Evolutionary conservation across 2,888 invertebrate genomes (phyloP).

Genomic region (Oxycera nigricornis): DNA sequence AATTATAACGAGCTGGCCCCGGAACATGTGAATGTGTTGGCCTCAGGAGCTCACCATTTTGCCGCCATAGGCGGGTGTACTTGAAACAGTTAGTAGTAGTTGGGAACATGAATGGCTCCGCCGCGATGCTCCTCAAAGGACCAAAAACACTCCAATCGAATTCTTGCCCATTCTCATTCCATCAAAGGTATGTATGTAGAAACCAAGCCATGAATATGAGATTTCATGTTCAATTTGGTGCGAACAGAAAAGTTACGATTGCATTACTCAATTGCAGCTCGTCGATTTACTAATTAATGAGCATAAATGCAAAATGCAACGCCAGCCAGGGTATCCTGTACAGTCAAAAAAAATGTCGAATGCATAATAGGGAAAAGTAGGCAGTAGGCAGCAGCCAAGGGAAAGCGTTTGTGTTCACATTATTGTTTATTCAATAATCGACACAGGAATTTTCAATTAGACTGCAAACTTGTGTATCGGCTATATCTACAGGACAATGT

Average conservation of each 20-base stretch:
- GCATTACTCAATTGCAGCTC: slow-evolving; percentile 28
- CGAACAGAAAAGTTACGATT: slow-evolving; percentile 22
- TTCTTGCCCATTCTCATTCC: neutral
- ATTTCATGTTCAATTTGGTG: slow-evolving; percentile 20
- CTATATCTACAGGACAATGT: neutral
- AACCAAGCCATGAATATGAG: neutral
- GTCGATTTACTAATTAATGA: slow-evolving; percentile 24
- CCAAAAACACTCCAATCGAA: too few species aligned
- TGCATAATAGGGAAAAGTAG: too few species aligned
- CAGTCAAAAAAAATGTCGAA: neutral
- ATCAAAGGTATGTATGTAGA: neutral
- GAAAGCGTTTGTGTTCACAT: neutral
- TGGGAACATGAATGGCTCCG: too few species aligned
- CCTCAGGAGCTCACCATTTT: neutral
- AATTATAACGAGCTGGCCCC: neutral
- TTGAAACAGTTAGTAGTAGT: too few species aligned
- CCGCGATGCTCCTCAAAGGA: too few species aligned
- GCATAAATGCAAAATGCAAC: slow-evolving; percentile 14
- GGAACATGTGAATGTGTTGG: neutral
- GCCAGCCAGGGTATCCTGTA: neutral
- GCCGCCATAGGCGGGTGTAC: too few species aligned
- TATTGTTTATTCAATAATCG: slow-evolving; percentile 10
- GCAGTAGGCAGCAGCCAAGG: too few species aligned
- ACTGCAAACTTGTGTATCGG: neutral
- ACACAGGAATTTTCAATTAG: slow-evolving; percentile 24